A percentile compares a stretch with the other conserved stretches of the same genome.
phyloP scores from a whole-genome alignment of 92 coral and sea anemone genomes.

The Galaxea fascicularis region DNA sequence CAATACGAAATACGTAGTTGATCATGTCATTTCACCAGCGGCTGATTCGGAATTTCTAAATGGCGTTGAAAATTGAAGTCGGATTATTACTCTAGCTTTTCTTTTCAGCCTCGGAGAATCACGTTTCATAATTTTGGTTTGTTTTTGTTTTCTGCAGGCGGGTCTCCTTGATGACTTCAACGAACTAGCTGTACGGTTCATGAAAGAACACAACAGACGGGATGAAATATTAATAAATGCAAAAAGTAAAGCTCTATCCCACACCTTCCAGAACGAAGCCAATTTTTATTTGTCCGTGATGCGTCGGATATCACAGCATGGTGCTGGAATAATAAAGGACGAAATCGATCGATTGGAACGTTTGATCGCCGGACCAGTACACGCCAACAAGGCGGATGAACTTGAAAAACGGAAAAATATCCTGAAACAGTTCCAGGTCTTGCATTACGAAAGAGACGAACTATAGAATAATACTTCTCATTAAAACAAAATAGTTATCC shows the following conservation, averaged over 20 bases:
- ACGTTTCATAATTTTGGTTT: too few relatives aligned
- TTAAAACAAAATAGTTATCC: too few relatives aligned
- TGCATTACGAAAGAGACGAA: conserved; percentile 93
- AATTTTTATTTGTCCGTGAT: conserved; percentile 82
- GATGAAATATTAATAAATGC: conserved; percentile 76
- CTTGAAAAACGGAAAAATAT: conserved; percentile 90
- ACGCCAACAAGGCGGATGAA: conserved; percentile 93
- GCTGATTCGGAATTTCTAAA: neutral
- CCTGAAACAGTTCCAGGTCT: conserved; percentile 84
- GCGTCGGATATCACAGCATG: conserved; percentile 78
- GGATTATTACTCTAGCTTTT: too few relatives aligned
- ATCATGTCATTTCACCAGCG: too few relatives aligned
- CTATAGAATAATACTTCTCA: conserved; percentile 29
- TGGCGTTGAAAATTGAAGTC: neutral
- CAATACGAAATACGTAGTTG: too few relatives aligned
- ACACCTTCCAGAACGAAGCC: conserved; percentile 73
- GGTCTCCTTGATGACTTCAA: conserved; percentile 93
- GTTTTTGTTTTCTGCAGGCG: conserved; percentile 64
- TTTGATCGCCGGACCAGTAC: conserved; percentile 90
- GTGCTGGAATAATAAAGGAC: conserved; percentile 67
- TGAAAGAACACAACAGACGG: conserved; percentile 84
- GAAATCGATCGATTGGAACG: conserved; percentile 94
- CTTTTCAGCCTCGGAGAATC: neutral
- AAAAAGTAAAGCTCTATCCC: conserved; percentile 44
- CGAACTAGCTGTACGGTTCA: conserved; percentile 76